These are phyloP conservation scores for Morone saxatilis DNA, from an alignment of 2,113 vertebrate genomes.

Conservation along the genomic window DNA sequence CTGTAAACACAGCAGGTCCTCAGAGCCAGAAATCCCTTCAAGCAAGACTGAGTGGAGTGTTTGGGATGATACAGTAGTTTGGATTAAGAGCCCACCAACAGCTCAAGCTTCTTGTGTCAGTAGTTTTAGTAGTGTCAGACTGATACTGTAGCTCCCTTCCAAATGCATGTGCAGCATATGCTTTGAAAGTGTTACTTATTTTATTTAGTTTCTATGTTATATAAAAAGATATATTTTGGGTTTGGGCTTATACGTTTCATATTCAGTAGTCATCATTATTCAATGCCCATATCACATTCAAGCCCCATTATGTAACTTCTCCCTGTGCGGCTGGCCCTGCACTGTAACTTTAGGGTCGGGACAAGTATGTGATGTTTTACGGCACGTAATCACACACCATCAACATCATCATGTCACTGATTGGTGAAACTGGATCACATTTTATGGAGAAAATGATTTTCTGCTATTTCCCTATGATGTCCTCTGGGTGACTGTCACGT, in stretches of 20 bases:
- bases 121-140: constrained; percentile 1
- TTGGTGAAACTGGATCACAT: too few species aligned
- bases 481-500: too few species aligned
- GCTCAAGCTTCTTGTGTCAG: constrained; percentile 27
- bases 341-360: too few species aligned
- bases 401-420: too few species aligned
- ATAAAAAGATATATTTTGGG: background rate
- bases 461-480: too few species aligned
- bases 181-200: background rate
- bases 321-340: too few species aligned
- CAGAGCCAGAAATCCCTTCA: constrained; percentile 48
- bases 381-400: too few species aligned
- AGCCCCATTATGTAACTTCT: too few species aligned
- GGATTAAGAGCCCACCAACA: constrained; percentile 44
- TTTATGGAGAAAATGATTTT: too few species aligned
- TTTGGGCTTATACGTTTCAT: background rate
- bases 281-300: background rate
- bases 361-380: too few species aligned
- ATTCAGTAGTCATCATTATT: background rate
- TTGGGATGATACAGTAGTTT: constrained; percentile 40
- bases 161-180: background rate
- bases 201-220: background rate
- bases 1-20: constrained; percentile 40
- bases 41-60: constrained; percentile 49
- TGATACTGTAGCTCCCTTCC: background rate